phyloP scores from a whole-genome alignment of 2,797 vertebrate genomes.

The Octomys mimax region DNA sequence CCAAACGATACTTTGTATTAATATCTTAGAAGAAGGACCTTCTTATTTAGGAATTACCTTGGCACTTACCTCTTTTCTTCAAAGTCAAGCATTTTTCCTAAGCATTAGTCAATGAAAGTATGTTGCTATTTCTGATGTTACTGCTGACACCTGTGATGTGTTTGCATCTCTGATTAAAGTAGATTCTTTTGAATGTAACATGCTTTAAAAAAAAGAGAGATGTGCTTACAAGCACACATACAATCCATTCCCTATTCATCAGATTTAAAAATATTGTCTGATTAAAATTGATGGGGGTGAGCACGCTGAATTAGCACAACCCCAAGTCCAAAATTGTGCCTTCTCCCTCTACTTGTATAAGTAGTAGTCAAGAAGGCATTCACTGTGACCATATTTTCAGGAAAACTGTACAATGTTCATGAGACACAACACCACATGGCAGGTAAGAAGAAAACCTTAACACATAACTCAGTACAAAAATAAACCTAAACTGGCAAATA shows the following conservation, averaged over 20 bases:
- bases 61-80: neutral
- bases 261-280: neutral
- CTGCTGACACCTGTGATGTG: neutral
- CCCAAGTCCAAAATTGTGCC: neutral
- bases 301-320: neutral
- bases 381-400: neutral
- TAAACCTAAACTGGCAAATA: neutral
- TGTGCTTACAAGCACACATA: neutral
- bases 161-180: neutral
- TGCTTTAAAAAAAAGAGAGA: neutral
- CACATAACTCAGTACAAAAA: neutral
- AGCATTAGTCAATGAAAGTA: neutral
- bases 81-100: neutral
- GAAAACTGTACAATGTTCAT: neutral
- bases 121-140: slow-evolving; percentile 9
- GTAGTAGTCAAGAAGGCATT: neutral
- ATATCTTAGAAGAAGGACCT: neutral
- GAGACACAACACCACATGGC: neutral
- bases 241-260: neutral
- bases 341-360: neutral
- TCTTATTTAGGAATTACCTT: neutral
- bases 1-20: neutral
- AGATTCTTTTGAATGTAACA: neutral
- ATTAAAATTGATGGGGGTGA: slow-evolving; percentile 3
- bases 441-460: neutral